Percentiles rank a stretch among this genome's conserved stretches.
Conservation (phyloP, 1,140 invertebrate species). For the Anagrus nilaparvatae region DNA sequence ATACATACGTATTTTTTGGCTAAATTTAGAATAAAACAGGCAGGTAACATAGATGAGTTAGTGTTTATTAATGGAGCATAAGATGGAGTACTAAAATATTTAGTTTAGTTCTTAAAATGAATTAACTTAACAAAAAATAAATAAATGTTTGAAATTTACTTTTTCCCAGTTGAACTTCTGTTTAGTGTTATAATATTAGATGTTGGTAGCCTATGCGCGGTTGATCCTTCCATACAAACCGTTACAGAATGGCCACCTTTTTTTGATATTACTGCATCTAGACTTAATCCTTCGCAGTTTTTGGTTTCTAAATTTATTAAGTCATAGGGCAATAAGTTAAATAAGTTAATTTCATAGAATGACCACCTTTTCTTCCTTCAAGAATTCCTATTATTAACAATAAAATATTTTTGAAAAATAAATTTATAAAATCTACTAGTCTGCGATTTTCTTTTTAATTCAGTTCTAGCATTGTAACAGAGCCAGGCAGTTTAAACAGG, state of each 20-base stretch:
- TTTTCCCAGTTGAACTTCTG: constrained; percentile 63
- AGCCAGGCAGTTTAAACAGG: too few relatives aligned
- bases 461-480: too few relatives aligned
- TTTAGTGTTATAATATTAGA: constrained; percentile 67
- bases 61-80: constrained; percentile 67
- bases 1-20: constrained; percentile 78
- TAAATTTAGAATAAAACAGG: constrained; percentile 80
- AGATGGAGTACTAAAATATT: constrained; percentile 54
- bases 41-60: constrained; percentile 82
- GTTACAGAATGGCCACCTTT: constrained; percentile 78
- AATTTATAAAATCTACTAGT: constrained; percentile 47
- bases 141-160: constrained; percentile 44
- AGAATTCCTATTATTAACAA: constrained; percentile 55
- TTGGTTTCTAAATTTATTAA: constrained; percentile 67
- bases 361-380: constrained; percentile 67
- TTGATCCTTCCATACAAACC: constrained; percentile 82
- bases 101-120: too few relatives aligned
- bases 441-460: constrained; percentile 2
- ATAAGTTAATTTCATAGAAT: constrained; percentile 88
- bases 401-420: constrained; percentile 78
- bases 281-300: constrained; percentile 61
- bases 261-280: constrained; percentile 58
- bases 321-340: constrained; percentile 91
- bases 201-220: constrained; percentile 77
- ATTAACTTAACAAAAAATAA: too few relatives aligned